Evolutionary conservation across 1,140 invertebrate species (phyloP), one percentile per base, ranked within the genome.

Genomic region (Solenopsis fugax): DNA sequence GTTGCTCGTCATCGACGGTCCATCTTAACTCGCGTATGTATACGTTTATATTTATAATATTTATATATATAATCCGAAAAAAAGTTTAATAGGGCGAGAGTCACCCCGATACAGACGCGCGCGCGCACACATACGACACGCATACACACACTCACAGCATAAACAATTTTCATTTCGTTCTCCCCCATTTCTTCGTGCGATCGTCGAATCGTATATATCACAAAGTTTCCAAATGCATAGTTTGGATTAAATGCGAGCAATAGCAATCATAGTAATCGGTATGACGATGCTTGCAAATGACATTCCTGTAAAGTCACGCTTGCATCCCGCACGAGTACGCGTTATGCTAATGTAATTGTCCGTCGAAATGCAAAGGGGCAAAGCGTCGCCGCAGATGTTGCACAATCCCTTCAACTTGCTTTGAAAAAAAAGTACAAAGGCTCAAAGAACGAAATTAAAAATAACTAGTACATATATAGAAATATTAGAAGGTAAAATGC

Each of bases 31-130:
- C 82, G 91, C 88, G 87, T 91, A 92, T 90, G 87, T 92, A 91
- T 93, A 93, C 88, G 87, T 91, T 90, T 71, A 75, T 76, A 41
- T 65, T 87, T 90, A 85, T 90, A 89, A 85, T 90, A 89, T 87
- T 52, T 85, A 91, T 91, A 91, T 93, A 90, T 93, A 91, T 93
- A 93, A 93, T 92, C 88, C 92, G 91, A 93, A 93, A 93, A 93
- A 91, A 93, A 91, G 82, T 93, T 91, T 90, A 78, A 71, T 58
- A 65, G 82, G 52, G 62, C 45, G 29, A 4, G 37, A n/a, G 45
- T 60, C 77, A 52, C 77, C 29, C 21, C 76, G 54, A 48, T 37
- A 76, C 56, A 62, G 71, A 41, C 71, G 18, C 34, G 85, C 85
- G 62, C 87, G 7, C 29, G 1, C 62, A 9, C 48, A 37, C 13